Conservation (phyloP, 1,140 invertebrate genomes). For the Tribolium castaneum region DNA sequence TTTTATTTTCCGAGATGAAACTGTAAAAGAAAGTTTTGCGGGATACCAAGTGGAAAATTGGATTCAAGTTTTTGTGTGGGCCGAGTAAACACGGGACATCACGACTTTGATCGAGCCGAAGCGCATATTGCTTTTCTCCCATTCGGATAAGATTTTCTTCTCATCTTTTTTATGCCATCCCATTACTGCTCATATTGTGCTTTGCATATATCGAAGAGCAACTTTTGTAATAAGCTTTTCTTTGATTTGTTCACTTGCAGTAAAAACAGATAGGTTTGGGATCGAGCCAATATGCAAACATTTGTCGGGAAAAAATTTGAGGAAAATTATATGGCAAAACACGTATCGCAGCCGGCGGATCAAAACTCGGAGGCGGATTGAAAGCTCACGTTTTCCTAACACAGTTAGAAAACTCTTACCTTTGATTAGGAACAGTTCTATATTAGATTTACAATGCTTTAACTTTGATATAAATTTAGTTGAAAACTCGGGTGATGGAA, state of each 20-base stretch:
- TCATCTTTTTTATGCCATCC: conserved; percentile 25
- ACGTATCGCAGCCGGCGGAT: neutral
- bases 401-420: conserved; percentile 46
- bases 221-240: conserved; percentile 24
- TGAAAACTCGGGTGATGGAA: conserved; percentile 42
- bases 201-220: conserved; percentile 12
- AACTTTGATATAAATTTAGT: conserved; percentile 50
- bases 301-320: neutral
- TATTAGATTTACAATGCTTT: conserved; percentile 52
- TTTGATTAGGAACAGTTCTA: conserved; percentile 51
- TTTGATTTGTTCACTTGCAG: conserved; percentile 28
- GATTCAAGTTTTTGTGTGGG: conserved; percentile 56
- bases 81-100: conserved; percentile 43
- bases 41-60: conserved; percentile 57
- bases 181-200: conserved; percentile 26
- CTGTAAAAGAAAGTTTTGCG: conserved; percentile 56
- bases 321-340: neutral
- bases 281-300: conserved; percentile 15
- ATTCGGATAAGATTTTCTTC: conserved; percentile 35
- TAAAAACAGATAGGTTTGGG: conserved; percentile 37
- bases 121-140: conserved; percentile 39
- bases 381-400: conserved; percentile 40
- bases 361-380: neutral
- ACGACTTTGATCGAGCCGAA: conserved; percentile 44
- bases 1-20: conserved; percentile 54